Evolutionary conservation across 2,797 vertebrate species (phyloP).

Genomic region (Crocodylus rhombifer): DNA sequence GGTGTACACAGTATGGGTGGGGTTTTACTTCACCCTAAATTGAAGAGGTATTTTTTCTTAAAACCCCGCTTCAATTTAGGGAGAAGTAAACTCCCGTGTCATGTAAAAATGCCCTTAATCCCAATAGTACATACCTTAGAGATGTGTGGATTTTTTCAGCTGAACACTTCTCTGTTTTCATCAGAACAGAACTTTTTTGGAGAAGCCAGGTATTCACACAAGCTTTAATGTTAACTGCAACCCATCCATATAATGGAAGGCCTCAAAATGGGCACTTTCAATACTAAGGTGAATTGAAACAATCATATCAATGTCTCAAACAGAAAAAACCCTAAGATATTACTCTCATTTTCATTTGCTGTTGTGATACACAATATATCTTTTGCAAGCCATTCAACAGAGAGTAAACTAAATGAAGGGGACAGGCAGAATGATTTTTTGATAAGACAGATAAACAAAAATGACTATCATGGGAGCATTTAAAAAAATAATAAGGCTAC

Average conservation of each 20-base stretch:
- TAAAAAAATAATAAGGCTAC: background rate
- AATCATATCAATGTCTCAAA: background rate
- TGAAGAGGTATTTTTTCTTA: no score
- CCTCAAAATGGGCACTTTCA: background rate
- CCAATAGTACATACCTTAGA: no score
- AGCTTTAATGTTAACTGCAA: background rate
- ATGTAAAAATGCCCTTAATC: no score
- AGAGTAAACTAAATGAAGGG: background rate
- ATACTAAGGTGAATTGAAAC: background rate
- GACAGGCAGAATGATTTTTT: background rate
- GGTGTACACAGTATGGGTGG: no score
- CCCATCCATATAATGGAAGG: background rate
- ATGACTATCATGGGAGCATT: background rate
- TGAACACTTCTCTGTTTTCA: no score
- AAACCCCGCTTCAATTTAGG: no score
- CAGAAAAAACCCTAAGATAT: background rate
- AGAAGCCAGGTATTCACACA: background rate
- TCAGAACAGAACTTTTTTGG: no score
- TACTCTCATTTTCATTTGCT: background rate
- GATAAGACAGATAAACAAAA: background rate
- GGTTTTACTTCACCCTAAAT: no score
- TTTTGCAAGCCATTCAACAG: background rate
- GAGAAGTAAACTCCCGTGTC: no score
- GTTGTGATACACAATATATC: background rate
- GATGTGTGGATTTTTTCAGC: no score